phyloP scores from a whole-genome alignment of 2,888 invertebrate genomes.

The Yponomeuta evonymella region DNA sequence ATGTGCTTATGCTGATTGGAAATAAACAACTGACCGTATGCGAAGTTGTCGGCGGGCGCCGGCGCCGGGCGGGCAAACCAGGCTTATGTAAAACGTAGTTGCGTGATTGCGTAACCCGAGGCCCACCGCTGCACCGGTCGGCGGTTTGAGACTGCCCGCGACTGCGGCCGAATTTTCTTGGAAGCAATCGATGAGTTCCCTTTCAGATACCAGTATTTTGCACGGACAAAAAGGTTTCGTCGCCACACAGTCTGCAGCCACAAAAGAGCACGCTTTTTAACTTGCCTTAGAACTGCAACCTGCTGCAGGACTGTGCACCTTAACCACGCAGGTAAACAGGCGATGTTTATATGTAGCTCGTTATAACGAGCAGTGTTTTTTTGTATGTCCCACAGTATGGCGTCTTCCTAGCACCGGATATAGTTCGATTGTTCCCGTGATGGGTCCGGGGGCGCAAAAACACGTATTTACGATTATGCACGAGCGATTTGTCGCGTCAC shows the following conservation, averaged over 20 bases:
- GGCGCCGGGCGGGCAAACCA: neutral
- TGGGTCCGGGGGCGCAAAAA: slow-evolving; percentile 51
- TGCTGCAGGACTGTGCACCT: slow-evolving; percentile 21
- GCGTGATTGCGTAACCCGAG: slow-evolving; percentile 13
- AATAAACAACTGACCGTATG: slow-evolving; percentile 2
- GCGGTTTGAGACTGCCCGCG: neutral
- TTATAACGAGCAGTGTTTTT: slow-evolving; percentile 57
- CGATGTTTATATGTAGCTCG: slow-evolving; percentile 24
- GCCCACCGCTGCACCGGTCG: slow-evolving; percentile 5
- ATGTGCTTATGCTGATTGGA: slow-evolving; percentile 9
- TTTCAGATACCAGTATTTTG: slow-evolving; percentile 49
- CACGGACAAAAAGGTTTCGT: slow-evolving; percentile 62
- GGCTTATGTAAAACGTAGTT: slow-evolving; percentile 14
- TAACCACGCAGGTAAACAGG: neutral
- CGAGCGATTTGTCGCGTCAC: slow-evolving; percentile 70
- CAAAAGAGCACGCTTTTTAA: slow-evolving; percentile 60
- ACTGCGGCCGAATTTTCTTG: slow-evolving; percentile 45
- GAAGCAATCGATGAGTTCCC: slow-evolving; percentile 51
- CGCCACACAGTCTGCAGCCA: slow-evolving; percentile 70
- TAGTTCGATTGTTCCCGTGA: slow-evolving; percentile 51
- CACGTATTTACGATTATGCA: slow-evolving; percentile 70
- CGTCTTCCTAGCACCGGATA: slow-evolving; percentile 57
- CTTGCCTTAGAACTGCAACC: slow-evolving; percentile 64
- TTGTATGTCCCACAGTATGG: slow-evolving; percentile 61
- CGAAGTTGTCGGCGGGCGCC: slow-evolving; percentile 5